Percentiles rank a stretch among this genome's conserved stretches.
These are phyloP conservation scores for Chaenocephalus aceratus DNA, from an alignment of 2,113 vertebrate species.

Conservation along the genomic window DNA sequence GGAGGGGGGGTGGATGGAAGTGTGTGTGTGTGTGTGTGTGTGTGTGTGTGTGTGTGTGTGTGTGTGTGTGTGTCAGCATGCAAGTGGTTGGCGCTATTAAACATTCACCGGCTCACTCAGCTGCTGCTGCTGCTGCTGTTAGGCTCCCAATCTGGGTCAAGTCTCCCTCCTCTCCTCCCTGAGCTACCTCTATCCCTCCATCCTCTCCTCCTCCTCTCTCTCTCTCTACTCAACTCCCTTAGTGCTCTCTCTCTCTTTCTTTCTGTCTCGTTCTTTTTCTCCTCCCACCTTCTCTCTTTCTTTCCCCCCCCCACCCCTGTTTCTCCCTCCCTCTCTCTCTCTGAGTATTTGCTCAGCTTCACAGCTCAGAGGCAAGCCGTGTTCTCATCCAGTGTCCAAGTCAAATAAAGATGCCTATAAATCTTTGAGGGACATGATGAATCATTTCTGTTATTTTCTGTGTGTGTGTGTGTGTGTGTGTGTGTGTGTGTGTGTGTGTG, in stretches of 20 bases:
- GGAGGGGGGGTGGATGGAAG: slow-evolving; percentile 17
- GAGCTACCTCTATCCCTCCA: slow-evolving; percentile 75
- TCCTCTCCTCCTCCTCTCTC: slow-evolving; percentile 35
- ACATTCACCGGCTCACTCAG: slow-evolving; percentile 82
- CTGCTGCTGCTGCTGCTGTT: slow-evolving; percentile 73
- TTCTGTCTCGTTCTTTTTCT: slow-evolving; percentile 10
- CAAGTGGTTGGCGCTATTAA: slow-evolving; percentile 77
- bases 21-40: slow-evolving; percentile 40
- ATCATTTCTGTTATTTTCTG: slow-evolving; percentile 69
- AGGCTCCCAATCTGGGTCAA: slow-evolving; percentile 83
- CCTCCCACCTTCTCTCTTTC: slow-evolving; percentile 12
- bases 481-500: background rate
- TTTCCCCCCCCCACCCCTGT: too few species aligned
- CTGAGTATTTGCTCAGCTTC: slow-evolving; percentile 72
- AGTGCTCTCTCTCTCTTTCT: slow-evolving; percentile 49
- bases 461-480: too few species aligned
- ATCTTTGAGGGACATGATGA: slow-evolving; percentile 70
- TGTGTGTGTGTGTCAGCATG: slow-evolving; percentile 54
- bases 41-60: slow-evolving; percentile 26
- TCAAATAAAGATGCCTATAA: slow-evolving; percentile 77
- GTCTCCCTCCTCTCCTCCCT: slow-evolving; percentile 79
- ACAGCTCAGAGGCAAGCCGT: slow-evolving; percentile 69
- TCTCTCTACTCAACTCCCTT: slow-evolving; percentile 55
- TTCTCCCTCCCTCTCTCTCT: slow-evolving; percentile 35
- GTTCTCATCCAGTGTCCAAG: slow-evolving; percentile 70